Percentiles rank a stretch among this genome's conserved stretches.
phyloP scores from a whole-genome alignment of 2,113 vertebrate genomes.

The Gorilla gorilla region DNA sequence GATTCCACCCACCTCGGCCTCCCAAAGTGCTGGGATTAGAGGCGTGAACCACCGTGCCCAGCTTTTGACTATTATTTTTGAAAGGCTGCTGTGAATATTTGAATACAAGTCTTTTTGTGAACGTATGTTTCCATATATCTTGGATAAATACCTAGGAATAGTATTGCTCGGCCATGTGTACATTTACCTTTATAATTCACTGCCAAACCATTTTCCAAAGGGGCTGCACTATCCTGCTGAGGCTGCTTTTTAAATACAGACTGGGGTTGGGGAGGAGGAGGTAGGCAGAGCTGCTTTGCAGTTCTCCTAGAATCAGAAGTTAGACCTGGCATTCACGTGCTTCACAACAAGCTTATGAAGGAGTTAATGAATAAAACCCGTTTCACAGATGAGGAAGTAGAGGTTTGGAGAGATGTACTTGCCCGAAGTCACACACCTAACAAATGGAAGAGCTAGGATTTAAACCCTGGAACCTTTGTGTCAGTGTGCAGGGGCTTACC shows the following conservation, averaged over 20 bases:
- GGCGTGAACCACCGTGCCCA: too few relatives aligned
- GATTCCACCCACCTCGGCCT: too few relatives aligned
- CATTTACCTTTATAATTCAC: background rate
- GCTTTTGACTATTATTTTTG: background rate
- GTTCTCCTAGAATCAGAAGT: background rate
- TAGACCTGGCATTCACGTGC: background rate
- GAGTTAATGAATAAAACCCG: background rate
- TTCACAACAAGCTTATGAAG: background rate
- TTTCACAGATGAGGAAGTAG: background rate
- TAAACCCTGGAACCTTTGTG: background rate
- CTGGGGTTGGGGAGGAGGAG: background rate
- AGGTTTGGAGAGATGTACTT: background rate
- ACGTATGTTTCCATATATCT: background rate
- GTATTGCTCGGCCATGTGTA: background rate
- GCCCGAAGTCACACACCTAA: background rate
- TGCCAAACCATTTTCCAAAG: background rate
- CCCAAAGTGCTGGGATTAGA: too few relatives aligned
- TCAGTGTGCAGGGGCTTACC: background rate
- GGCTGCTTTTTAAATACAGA: background rate
- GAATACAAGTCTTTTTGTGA: background rate
- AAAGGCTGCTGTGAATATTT: slow-evolving; percentile 17
- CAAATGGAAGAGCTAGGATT: background rate
- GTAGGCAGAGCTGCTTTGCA: background rate
- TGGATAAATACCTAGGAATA: background rate
- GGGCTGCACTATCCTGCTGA: background rate